These are phyloP conservation scores for Thymallus thymallus DNA, from an alignment of 2,113 vertebrate genomes.

Conservation along the genomic window DNA sequence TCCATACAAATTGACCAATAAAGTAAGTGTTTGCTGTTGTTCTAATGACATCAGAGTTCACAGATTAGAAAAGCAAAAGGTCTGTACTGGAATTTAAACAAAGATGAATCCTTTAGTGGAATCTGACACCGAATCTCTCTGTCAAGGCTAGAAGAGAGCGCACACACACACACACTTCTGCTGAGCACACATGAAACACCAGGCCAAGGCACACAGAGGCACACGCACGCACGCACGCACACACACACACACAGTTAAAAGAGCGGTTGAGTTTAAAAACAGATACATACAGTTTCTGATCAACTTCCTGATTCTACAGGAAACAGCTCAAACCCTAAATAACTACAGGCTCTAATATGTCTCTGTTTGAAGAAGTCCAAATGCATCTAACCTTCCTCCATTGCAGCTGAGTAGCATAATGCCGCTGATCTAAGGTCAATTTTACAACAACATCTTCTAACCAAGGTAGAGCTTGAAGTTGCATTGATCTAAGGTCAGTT, in stretches of 20 bases:
- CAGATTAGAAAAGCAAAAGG: not conserved
- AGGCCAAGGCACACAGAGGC: not conserved
- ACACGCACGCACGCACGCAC: not conserved
- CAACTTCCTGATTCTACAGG: not conserved
- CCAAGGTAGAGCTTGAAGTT: too few species aligned
- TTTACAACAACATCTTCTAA: too few species aligned
- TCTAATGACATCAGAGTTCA: conserved; percentile 12
- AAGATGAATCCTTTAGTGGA: too few species aligned
- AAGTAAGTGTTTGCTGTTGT: not conserved
- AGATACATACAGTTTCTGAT: not conserved
- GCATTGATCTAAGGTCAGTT: too few species aligned
- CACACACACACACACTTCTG: not conserved
- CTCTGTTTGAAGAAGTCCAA: too few species aligned
- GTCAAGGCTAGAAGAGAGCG: too few species aligned
- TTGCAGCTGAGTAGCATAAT: too few species aligned
- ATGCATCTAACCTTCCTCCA: too few species aligned
- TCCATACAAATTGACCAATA: too few species aligned
- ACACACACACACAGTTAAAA: conserved; percentile 9
- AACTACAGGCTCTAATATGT: too few species aligned
- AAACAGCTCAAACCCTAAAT: not conserved
- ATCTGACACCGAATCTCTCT: too few species aligned
- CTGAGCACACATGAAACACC: not conserved
- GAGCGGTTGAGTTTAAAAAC: not conserved
- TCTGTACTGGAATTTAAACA: not conserved
- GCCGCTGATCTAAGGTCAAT: too few species aligned